Evolutionary conservation across 2,888 invertebrate species (phyloP), one percentile per base, ranked within the genome.

Genomic region (Caenorhabditis sp.): DNA sequence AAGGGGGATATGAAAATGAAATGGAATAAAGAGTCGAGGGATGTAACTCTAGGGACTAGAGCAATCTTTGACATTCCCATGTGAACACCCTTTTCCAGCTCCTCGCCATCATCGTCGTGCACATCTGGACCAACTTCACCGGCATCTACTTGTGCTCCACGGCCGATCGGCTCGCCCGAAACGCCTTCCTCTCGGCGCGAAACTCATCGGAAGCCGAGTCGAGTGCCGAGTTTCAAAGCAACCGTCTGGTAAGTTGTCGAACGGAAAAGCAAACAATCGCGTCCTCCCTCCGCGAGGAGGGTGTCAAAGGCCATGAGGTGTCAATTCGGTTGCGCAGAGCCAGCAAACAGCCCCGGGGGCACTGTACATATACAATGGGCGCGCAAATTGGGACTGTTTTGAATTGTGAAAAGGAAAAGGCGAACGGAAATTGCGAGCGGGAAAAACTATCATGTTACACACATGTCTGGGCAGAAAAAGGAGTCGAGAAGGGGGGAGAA

Each of bases 61-160:
- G 3, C 8, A 41, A 56, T 17, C 2, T 17, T 37, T 0, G n/a
- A n/a, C n/a, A n/a, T n/a, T n/a, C n/a, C n/a, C n/a, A n/a, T n/a
- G n/a, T n/a, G n/a, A n/a, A n/a, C n/a, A n/a, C n/a, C n/a, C n/a
- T n/a, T 26, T 77, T 84, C 61, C 82, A 88, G 88, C 58, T 88
- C 24, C 66, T 88, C 26, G 86, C 88, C 5, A 79, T 84, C 13
- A 65, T 85, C 17, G 79, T 88, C 43, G 82, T 86, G 8, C 88
- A 88, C 77, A 76, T 85, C 43, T 88, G 88, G 88, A 66, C 80
- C 32, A 80, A 86, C 73, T 83, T 87, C 72, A 80, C 87, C 55
- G 85, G 86, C 26, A 80, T 88, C 48, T 88, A 88, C 58, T 46
- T 86, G 20, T 80, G 81, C 61, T 59, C 82, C 6, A 83, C 83